phyloP scores from a whole-genome alignment of 2,797 vertebrate species.

The Brachymystax lenok region DNA sequence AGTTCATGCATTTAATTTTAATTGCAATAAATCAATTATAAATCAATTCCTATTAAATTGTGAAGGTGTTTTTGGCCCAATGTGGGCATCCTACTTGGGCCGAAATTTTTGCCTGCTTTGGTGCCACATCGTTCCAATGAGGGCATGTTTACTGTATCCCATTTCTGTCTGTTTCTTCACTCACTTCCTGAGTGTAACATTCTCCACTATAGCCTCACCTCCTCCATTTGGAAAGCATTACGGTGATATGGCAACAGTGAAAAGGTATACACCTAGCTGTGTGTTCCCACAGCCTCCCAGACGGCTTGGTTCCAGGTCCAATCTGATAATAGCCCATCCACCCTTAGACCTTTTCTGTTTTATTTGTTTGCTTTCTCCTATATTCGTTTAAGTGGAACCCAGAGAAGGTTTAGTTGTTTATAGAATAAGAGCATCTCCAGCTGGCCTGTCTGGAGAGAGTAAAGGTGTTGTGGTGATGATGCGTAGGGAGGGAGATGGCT shows the following conservation, averaged over 20 bases:
- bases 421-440: background rate
- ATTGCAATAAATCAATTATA: too few species aligned
- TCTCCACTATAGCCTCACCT: background rate
- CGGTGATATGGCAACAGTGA: background rate
- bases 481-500: background rate
- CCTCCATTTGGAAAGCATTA: background rate
- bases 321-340: background rate
- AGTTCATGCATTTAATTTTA: too few species aligned
- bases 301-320: background rate
- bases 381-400: background rate
- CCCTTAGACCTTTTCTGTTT: background rate
- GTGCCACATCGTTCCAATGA: too few species aligned
- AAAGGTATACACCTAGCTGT: background rate
- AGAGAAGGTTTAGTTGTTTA: background rate
- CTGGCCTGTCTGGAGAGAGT: background rate
- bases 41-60: too few species aligned
- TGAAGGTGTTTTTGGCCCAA: too few species aligned
- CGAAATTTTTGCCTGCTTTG: too few species aligned
- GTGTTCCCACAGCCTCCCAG: background rate
- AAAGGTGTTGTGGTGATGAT: background rate
- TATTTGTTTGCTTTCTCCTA: background rate
- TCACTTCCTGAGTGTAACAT: background rate
- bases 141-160: too few species aligned
- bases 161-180: background rate
- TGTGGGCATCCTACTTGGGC: too few species aligned